phyloP scores from a whole-genome alignment of 2,113 vertebrate genomes.

The Datnioides undecimradiatus region DNA sequence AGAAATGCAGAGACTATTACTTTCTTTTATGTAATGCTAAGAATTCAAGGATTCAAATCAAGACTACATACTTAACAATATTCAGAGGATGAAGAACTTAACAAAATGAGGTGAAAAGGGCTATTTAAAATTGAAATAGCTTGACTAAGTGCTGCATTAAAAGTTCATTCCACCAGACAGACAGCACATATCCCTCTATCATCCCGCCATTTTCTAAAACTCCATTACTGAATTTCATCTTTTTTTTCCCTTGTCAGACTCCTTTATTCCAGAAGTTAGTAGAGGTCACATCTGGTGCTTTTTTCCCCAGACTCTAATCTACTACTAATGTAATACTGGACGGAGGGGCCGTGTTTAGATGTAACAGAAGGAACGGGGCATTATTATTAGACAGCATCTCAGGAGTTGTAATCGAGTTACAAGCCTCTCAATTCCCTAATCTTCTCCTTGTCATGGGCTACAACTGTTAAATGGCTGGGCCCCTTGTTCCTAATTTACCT shows the following conservation, averaged over 20 bases:
- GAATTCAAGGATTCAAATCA: slow-evolving; percentile 48
- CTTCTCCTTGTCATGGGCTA: slow-evolving; percentile 78
- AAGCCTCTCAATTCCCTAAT: slow-evolving; percentile 81
- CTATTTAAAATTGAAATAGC: slow-evolving; percentile 72
- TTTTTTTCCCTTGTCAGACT: slow-evolving; percentile 46
- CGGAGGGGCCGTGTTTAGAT: slow-evolving; percentile 67
- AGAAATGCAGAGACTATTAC: slow-evolving; percentile 22
- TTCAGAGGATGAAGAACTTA: slow-evolving; percentile 44
- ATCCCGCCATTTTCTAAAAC: slow-evolving; percentile 64
- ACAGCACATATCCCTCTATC: slow-evolving; percentile 60
- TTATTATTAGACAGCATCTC: slow-evolving; percentile 77
- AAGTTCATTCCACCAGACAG: slow-evolving; percentile 70
- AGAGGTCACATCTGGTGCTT: slow-evolving; percentile 78
- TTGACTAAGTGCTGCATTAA: slow-evolving; percentile 71
- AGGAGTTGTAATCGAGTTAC: slow-evolving; percentile 82
- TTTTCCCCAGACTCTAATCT: slow-evolving; percentile 76
- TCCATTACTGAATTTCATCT: slow-evolving; percentile 59
- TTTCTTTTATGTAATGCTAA: slow-evolving; percentile 32
- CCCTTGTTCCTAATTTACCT: slow-evolving; percentile 74
- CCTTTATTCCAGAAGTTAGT: slow-evolving; percentile 67
- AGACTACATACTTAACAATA: slow-evolving; percentile 31
- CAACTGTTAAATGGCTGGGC: slow-evolving; percentile 76
- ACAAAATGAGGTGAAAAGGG: slow-evolving; percentile 53
- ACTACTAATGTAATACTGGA: slow-evolving; percentile 79
- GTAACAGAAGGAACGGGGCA: slow-evolving; percentile 66